phyloP scores from a whole-genome alignment of 35 echinoderm and acorn worm genomes.

The Strongylocentrotus purpuratus region DNA sequence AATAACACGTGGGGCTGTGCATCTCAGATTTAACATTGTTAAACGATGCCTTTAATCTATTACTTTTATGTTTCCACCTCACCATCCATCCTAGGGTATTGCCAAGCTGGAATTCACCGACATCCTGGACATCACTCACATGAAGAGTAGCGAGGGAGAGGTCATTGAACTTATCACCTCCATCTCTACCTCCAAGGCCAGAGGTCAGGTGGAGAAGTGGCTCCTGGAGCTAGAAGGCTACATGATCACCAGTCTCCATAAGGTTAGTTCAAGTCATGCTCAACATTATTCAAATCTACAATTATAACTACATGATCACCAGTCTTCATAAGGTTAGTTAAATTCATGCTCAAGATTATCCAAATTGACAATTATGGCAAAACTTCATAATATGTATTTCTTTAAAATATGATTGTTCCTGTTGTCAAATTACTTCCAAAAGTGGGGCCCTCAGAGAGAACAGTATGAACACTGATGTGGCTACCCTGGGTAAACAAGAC shows the following conservation, averaged over 20 bases:
- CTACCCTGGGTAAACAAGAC: no score
- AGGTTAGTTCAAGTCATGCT: conserved; percentile 48
- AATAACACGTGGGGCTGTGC: no score
- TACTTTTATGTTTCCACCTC: not conserved
- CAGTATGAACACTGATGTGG: no score
- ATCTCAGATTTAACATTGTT: no score
- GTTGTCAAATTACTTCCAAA: no score
- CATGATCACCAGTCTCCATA: conserved; percentile 93
- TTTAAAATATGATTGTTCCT: no score
- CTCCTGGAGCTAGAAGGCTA: conserved; percentile 82
- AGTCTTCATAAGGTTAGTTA: conserved; percentile 88
- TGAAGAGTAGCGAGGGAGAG: conserved; percentile 99
- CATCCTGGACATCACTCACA: conserved; percentile 97
- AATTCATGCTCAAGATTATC: no score
- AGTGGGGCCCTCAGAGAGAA: no score
- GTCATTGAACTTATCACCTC: conserved; percentile 85
- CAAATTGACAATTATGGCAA: no score
- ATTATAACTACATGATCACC: conserved; percentile 67
- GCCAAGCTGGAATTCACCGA: conserved; percentile 95
- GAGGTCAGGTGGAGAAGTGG: conserved; percentile 99
- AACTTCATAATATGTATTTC: no score
- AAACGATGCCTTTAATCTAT: not conserved
- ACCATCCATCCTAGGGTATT: conserved; percentile 53
- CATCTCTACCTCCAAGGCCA: conserved; percentile 96
- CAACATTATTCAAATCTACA: no score